Percentiles rank a stretch among this genome's conserved stretches.
These are phyloP conservation scores for Agonopterix arenella DNA, from an alignment of 2,888 invertebrate genomes.

Conservation along the genomic window DNA sequence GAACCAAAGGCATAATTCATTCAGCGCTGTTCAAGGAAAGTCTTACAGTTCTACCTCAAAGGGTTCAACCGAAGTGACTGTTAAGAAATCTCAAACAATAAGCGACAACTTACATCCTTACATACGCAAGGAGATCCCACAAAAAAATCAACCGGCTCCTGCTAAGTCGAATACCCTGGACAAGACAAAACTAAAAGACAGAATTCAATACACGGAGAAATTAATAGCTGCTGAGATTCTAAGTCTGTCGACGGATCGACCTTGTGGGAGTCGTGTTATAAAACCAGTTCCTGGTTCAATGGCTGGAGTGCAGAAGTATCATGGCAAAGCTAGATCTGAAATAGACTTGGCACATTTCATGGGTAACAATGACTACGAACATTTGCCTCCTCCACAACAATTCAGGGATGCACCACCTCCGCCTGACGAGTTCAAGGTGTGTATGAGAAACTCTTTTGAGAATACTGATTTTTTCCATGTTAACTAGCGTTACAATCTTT, in stretches of 20 bases:
- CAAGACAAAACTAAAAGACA: slow-evolving; percentile 58
- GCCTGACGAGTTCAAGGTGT: slow-evolving; percentile 81
- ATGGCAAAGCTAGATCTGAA: slow-evolving; percentile 77
- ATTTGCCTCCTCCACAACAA: slow-evolving; percentile 89
- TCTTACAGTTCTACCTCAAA: slow-evolving; percentile 45
- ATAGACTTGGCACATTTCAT: slow-evolving; percentile 72
- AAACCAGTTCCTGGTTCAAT: slow-evolving; percentile 38
- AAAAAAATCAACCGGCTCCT: slow-evolving; percentile 34
- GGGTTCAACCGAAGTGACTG: slow-evolving; percentile 45
- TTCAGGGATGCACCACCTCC: slow-evolving; percentile 89
- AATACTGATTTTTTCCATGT: neutral
- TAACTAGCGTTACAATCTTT: neutral
- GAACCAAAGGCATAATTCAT: slow-evolving; percentile 66
- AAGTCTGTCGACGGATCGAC: slow-evolving; percentile 58
- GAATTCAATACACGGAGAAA: slow-evolving; percentile 70
- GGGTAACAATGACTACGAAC: slow-evolving; percentile 81
- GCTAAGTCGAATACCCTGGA: slow-evolving; percentile 39
- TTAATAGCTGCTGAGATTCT: slow-evolving; percentile 67
- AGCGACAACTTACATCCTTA: slow-evolving; percentile 70
- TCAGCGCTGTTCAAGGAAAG: slow-evolving; percentile 65
- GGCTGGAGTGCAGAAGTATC: slow-evolving; percentile 46
- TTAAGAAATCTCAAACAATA: slow-evolving; percentile 67
- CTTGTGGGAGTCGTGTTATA: slow-evolving; percentile 45
- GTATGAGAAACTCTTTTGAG: too few species aligned
- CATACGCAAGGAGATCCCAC: slow-evolving; percentile 66